A percentile compares a stretch with the other conserved stretches of the same genome.
Evolutionary conservation across 1,140 invertebrate genomes (phyloP).

Genomic region (Brachystomella parvula): DNA sequence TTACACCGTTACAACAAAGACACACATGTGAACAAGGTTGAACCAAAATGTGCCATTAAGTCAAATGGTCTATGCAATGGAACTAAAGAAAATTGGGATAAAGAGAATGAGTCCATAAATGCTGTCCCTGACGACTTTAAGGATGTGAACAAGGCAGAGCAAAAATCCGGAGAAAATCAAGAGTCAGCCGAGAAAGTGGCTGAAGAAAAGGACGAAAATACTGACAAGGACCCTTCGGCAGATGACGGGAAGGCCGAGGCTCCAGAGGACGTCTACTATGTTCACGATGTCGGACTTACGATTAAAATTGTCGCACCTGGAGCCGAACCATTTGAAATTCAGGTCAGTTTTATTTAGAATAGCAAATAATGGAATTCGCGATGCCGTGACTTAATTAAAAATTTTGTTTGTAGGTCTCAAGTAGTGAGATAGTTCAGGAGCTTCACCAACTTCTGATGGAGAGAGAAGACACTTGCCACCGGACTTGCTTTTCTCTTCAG

Average conservation of each 20-base stretch:
- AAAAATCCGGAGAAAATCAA: not conserved
- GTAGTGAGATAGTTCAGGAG: slow-evolving; percentile 97
- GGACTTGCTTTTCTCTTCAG: slow-evolving; percentile 95
- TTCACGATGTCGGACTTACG: slow-evolving; percentile 87
- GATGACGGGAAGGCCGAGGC: slow-evolving; percentile 31
- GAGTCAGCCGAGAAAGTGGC: slow-evolving; percentile 40
- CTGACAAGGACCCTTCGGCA: slow-evolving; percentile 44
- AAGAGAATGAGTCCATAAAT: not conserved
- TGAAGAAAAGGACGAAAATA: slow-evolving; percentile 50
- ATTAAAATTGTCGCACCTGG: slow-evolving; percentile 85
- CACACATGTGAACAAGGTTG: no score
- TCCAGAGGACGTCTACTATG: slow-evolving; percentile 68
- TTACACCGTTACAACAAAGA: not conserved
- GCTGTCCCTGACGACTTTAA: not conserved
- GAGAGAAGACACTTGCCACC: slow-evolving; percentile 91
- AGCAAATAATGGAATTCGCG: not conserved
- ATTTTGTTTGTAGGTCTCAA: slow-evolving; percentile 63
- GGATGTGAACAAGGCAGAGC: not conserved
- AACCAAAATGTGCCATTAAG: not conserved
- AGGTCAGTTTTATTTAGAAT: slow-evolving; percentile 50
- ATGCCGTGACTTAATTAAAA: not conserved
- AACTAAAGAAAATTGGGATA: not conserved
- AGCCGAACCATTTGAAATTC: slow-evolving; percentile 82
- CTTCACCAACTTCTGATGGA: slow-evolving; percentile 97
- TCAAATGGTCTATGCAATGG: slow-evolving; percentile 3